phyloP scores from a whole-genome alignment of 2,797 vertebrate species.

The Pitangus sulphuratus region DNA sequence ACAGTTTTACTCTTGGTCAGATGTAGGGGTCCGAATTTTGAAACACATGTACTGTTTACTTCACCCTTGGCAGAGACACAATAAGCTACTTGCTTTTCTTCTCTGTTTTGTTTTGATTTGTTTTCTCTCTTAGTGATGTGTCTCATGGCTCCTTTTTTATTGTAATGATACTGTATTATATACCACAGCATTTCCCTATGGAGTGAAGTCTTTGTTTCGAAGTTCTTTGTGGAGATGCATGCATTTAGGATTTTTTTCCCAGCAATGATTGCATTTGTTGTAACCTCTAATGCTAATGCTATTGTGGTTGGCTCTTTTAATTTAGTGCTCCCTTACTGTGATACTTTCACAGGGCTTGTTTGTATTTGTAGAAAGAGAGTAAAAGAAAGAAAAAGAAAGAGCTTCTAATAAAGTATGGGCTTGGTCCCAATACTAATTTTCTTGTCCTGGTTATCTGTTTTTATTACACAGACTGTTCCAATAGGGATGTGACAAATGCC shows the following conservation, averaged over 20 bases:
- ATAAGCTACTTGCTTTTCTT: conserved; percentile 64
- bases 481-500: conserved; percentile 38
- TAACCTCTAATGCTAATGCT: conserved; percentile 62
- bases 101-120: conserved; percentile 66
- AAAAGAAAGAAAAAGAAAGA: conserved; percentile 59
- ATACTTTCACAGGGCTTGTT: conserved; percentile 67
- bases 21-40: conserved; percentile 61
- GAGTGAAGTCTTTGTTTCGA: conserved; percentile 72
- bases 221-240: conserved; percentile 72
- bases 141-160: conserved; percentile 72
- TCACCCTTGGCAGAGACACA: conserved; percentile 67
- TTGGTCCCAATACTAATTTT: conserved; percentile 72
- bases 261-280: conserved; percentile 59
- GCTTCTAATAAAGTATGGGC: conserved; percentile 68
- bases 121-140: conserved; percentile 70
- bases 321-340: conserved; percentile 65
- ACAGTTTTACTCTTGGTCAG: conserved; percentile 75
- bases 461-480: conserved; percentile 51
- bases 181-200: conserved; percentile 70
- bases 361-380: conserved; percentile 61
- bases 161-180: conserved; percentile 73
- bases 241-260: conserved; percentile 71
- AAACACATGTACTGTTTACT: conserved; percentile 65
- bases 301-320: conserved; percentile 71
- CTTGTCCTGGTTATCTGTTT: conserved; percentile 53